These are phyloP conservation scores for Lordiphosa stackelbergi DNA, from an alignment of 1,140 invertebrate species.

Conservation along the genomic window DNA sequence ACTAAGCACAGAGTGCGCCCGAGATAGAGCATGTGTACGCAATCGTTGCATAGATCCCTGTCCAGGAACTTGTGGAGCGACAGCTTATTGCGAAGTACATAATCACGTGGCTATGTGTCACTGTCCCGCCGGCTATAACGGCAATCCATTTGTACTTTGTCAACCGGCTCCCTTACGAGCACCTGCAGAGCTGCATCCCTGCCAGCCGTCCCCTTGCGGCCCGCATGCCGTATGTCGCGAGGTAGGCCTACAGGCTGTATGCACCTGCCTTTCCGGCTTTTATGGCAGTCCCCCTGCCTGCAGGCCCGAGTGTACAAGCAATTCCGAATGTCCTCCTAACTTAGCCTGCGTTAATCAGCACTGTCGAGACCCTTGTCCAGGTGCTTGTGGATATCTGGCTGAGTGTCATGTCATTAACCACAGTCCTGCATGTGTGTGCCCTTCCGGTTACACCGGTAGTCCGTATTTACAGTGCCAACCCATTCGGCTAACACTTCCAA, in stretches of 20 bases:
- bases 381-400: slow-evolving; percentile 82
- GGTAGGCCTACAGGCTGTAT: slow-evolving; percentile 76
- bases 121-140: slow-evolving; percentile 55
- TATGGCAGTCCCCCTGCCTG: slow-evolving; percentile 80
- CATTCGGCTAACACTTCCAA: slow-evolving; percentile 79
- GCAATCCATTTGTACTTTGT: slow-evolving; percentile 68
- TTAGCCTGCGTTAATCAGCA: slow-evolving; percentile 80
- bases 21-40: slow-evolving; percentile 84
- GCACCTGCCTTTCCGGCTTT: slow-evolving; percentile 78
- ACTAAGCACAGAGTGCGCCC: slow-evolving; percentile 88
- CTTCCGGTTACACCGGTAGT: slow-evolving; percentile 83
- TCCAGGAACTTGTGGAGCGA: slow-evolving; percentile 84
- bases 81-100: slow-evolving; percentile 85
- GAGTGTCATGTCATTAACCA: slow-evolving; percentile 89
- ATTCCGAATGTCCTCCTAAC: slow-evolving; percentile 79
- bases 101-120: slow-evolving; percentile 80
- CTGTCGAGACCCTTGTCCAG: slow-evolving; percentile 81
- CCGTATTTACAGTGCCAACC: slow-evolving; percentile 85
- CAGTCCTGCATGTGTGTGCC: slow-evolving; percentile 87
- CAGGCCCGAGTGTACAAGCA: slow-evolving; percentile 80
- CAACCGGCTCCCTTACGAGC: slow-evolving; percentile 44
- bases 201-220: slow-evolving; percentile 81
- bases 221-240: slow-evolving; percentile 79
- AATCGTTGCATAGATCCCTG: slow-evolving; percentile 87
- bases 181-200: slow-evolving; percentile 78